Evolutionary conservation across 2,113 vertebrate species (phyloP), one percentile per base, ranked within the genome.

Genomic region (Notothenia coriiceps): DNA sequence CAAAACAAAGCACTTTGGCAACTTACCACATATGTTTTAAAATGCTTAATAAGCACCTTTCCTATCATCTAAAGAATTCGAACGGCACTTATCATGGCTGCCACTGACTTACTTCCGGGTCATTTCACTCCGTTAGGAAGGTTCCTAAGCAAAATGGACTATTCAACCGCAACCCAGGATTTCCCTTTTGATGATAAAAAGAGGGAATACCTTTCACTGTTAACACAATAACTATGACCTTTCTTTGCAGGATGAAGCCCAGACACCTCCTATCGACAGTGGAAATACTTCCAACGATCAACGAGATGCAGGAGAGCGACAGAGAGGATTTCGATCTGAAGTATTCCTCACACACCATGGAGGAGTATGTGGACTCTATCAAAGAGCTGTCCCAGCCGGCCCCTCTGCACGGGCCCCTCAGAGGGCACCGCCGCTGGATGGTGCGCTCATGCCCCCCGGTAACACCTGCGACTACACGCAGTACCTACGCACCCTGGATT

Each of bases 311-410:
- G 47, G 92, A 94, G 73, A 76, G 80, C 0, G 9, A 69, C 44
- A 4, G 33, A 0, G 84, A 76, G 44, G 77, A 86, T 0, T 63
- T 20, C 17, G 67, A 74, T n/a, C 43, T 1, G 0, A 71, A 71
- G 10, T 49, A 14, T 55, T 82, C 60, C 35, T 29, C 44, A 15
- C 86, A 92, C 47, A 86, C 75, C n/a, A 81, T 91, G 84, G 83
- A 93, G 62, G 80, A 92, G 14, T 94, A 93, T 15, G 8, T 88
- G 44, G 85, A 90, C 71, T 93, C 92, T 71, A 92, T 95, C 46
- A 89, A 64, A 54, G 90, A 90, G 76, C 90, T 94, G 29, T 91
- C 92, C n/a, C 92, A 92, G 80, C 89, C 86, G 0, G 73, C 87
- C 6, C 74, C 86, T 17, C 87, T 85, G 4, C 91, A 93, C 0